A percentile compares a stretch with the other conserved stretches of the same genome.
Conservation (phyloP, 2,888 invertebrate genomes). For the Acrobasis suavella region DNA sequence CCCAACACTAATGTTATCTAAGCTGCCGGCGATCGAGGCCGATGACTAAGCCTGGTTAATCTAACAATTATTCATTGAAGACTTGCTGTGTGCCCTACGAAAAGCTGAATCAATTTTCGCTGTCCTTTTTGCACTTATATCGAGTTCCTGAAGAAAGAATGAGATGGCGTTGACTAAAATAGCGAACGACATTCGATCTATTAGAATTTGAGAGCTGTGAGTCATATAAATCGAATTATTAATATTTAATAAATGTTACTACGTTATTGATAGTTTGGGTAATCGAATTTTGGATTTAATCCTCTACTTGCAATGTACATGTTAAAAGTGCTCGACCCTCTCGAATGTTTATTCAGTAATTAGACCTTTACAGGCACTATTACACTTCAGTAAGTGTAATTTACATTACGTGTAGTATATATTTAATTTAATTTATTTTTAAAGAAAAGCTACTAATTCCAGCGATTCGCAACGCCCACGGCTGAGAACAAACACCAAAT, state of each 20-base stretch:
- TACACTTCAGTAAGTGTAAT: too few relatives aligned
- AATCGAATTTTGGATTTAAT: too few relatives aligned
- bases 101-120: conserved; percentile 42
- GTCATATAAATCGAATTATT: conserved; percentile 4
- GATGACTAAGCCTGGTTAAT: conserved; percentile 75
- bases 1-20: conserved; percentile 51
- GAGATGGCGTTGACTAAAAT: conserved; percentile 5
- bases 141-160: conserved; percentile 2
- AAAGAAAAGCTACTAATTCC: too few relatives aligned
- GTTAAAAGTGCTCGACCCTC: too few relatives aligned
- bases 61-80: conserved; percentile 78
- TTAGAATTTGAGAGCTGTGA: background rate
- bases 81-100: conserved; percentile 42
- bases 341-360: too few relatives aligned
- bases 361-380: too few relatives aligned
- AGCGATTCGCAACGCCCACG: too few relatives aligned
- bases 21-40: conserved; percentile 59
- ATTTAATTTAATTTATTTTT: too few relatives aligned
- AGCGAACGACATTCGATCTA: background rate
- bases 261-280: background rate
- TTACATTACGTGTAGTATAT: too few relatives aligned
- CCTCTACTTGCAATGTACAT: too few relatives aligned
- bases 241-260: background rate
- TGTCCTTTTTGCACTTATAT: conserved; percentile 33
- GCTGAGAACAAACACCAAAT: too few relatives aligned